Evolutionary conservation across 1,140 invertebrate genomes (phyloP), one percentile per base, ranked within the genome.

Genomic region (Drosophila pachea): DNA sequence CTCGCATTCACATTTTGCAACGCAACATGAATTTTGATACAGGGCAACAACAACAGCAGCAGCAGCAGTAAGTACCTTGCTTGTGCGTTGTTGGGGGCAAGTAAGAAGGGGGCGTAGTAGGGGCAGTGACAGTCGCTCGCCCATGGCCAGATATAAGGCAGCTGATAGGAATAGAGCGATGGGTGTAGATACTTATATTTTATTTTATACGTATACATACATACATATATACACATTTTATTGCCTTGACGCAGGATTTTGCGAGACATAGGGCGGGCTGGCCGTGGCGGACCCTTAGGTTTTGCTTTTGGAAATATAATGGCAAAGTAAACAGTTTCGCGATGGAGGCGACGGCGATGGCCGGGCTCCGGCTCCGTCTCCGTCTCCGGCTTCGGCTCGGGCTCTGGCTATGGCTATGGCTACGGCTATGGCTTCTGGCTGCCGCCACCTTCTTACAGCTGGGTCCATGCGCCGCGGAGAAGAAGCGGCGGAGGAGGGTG

Each of bases 251-350:
- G 60, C 47, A 60, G 64, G 55, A 55, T 49, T 53, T 54, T 0
- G 31, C 14, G 22, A 31, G 38, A 31, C 31, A 32, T 11, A 16
- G 32, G 29, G 5, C 7, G 11, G 40, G 11, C 8, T 11, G 33
- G 14, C 2, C n/a, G 22, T 31, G 22, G 31, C 31, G 16, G 49
- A 29, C 66, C 54, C 61, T 63, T 49, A 70, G 71, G 55, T 61
- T 65, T 64, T 74, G 60, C 55, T 66, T 66, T 70, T 65, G 62
- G 62, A 65, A 70, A 70, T 71, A 71, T 71, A 73, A 73, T 68
- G 70, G 70, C 65, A 73, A 73, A 73, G 70, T 73, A 73, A 73
- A 68, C 70, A 73, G 58, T 68, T 67, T 68, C 64, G 69, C 69
- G 56, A 67, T 45, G 64, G 50, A 36, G 56, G 8, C 35, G 35